A percentile compares a stretch with the other conserved stretches of the same genome.
Evolutionary conservation across 2,888 invertebrate genomes (phyloP).

Genomic region (Drosophila birchii): DNA sequence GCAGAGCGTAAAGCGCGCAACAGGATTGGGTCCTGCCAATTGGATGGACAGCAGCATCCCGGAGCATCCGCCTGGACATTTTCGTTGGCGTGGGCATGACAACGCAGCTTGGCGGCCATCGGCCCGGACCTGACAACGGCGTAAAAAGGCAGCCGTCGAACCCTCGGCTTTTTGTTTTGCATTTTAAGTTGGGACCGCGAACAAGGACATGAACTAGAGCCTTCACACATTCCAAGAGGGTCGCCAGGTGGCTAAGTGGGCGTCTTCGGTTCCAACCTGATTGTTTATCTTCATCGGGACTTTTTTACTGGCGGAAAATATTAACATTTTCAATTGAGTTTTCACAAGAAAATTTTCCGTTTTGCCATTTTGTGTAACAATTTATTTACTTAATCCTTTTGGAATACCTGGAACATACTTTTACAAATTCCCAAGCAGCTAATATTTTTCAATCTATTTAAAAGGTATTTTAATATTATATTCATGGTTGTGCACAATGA

Average conservation of each 20-base stretch:
- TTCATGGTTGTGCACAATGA: background rate
- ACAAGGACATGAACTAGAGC: slow-evolving; percentile 31
- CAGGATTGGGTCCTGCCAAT: slow-evolving; percentile 66
- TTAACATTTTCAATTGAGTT: slow-evolving; percentile 15
- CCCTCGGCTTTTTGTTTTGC: slow-evolving; percentile 74
- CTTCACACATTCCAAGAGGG: slow-evolving; percentile 61
- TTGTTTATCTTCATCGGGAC: slow-evolving; percentile 8
- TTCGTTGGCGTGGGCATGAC: slow-evolving; percentile 63
- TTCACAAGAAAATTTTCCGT: slow-evolving; percentile 5
- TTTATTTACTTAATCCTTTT: slow-evolving; percentile 2
- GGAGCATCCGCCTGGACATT: slow-evolving; percentile 15
- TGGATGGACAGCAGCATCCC: slow-evolving; percentile 24
- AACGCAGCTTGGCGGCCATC: slow-evolving; percentile 72
- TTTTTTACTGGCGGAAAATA: slow-evolving; percentile 12
- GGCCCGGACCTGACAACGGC: slow-evolving; percentile 49
- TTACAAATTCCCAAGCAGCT: no score
- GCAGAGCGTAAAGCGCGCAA: slow-evolving; percentile 71
- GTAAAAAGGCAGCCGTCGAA: slow-evolving; percentile 72
- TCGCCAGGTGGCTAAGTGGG: slow-evolving; percentile 29
- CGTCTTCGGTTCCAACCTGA: slow-evolving; percentile 9
- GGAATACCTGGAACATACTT: background rate
- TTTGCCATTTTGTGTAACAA: background rate
- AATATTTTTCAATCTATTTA: background rate
- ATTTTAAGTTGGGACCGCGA: slow-evolving; percentile 76
- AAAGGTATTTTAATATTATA: background rate